Base-by-base conservation (phyloP, 2,888 invertebrate genomes). In the Napeogenes inachia region DNA sequence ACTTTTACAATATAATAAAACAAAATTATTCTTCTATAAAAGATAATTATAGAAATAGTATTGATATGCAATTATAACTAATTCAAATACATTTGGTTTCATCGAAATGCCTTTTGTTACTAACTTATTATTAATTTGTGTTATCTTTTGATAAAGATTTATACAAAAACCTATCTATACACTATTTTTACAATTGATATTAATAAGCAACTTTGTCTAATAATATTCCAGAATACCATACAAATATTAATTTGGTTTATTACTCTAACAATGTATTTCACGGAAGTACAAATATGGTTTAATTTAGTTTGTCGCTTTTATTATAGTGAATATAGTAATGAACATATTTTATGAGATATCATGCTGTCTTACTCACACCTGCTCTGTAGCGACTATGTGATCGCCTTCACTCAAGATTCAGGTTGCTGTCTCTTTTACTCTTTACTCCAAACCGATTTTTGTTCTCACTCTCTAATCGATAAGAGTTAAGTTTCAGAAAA, bases 71-170 rank as follows among this genome's bases (percentile, higher is more conserved):
- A 50, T 50, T 50, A 47, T 13, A 50, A 50, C 50, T 50, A 50
- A 50, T 30, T 56, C 38, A 62, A 60, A 60, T 57, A 60, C 60
- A 63, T 66, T 65, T 66, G 63, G 61, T 66, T 59, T 61, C 30
- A 42, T 30, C 45, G 61, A 63, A 66, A 66, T 63, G 63, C 63
- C 57, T 47, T 61, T 57, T 56, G n/a, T 30, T 53, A 35, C 54
- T 50, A 50, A 57, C 61, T 63, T 63, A 63, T 45, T 55, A 50
- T 42, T 54, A 58, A 56, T 62, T 65, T 63, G 56, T 56, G 47
- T 65, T 56, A 64, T 42, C 35, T 53, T 62, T 30, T 3, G 55
- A 60, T 57, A 53, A 63, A 65, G 46, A 55, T 57, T 61, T 63
- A 61, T 61, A 61, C 59, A 66, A 63, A 59, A 55, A 50, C 45